Evolutionary conservation across 30 jellyfish, hydroid and myxozoan species (phyloP).

Genomic region (Turritopsis dohrnii): DNA sequence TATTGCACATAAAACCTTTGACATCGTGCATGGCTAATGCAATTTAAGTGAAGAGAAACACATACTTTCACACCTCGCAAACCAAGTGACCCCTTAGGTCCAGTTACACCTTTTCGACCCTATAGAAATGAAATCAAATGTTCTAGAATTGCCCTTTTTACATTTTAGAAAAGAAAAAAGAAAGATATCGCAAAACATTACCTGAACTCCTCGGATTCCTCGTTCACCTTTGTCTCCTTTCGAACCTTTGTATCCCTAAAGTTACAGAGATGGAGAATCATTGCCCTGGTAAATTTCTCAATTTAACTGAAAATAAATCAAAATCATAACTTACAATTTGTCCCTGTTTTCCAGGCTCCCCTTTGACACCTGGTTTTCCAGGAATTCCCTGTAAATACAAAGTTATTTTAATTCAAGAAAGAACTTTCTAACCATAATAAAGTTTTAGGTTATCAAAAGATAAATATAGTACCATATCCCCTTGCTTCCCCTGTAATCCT

Average conservation of each 20-base stretch:
- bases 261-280: neutral
- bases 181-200: neutral
- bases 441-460: neutral
- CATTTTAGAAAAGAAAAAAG: neutral
- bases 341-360: neutral
- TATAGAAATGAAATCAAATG: neutral
- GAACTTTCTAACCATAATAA: neutral
- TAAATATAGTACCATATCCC: neutral
- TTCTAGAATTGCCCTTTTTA: neutral
- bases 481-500: neutral
- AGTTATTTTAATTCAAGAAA: neutral
- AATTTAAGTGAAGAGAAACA: no score
- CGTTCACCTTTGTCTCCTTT: neutral
- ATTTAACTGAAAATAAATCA: neutral
- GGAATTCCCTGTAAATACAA: neutral
- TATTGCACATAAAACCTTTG: no score
- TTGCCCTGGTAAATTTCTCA: neutral
- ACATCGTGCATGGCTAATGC: no score
- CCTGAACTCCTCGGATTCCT: neutral
- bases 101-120: conserved; percentile 18
- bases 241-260: conserved; percentile 4
- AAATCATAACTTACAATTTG: neutral
- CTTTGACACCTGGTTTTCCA: conserved; percentile 11
- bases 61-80: conserved; percentile 5
- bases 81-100: conserved; percentile 16